Base-by-base conservation (phyloP, 2,113 vertebrate species). In the Ctenomys sociabilis region DNA sequence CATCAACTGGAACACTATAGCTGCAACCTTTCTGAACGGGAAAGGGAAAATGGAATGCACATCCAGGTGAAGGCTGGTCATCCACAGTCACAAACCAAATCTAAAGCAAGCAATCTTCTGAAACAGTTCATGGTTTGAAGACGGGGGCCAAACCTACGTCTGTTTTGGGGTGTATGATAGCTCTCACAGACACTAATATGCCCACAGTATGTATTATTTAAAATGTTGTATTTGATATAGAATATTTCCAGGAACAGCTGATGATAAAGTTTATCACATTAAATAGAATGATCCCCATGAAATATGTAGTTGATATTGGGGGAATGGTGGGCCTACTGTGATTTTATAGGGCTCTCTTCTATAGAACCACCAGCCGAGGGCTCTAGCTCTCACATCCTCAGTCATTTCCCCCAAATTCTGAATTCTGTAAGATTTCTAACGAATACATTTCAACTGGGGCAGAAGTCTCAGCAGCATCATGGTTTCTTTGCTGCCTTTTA, bases 401-500 rank as follows among this genome's bases (percentile, higher is more conserved):
- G 85, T 22, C 30, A 84, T 94, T 95, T 94, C 12, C 57, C 57
- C 93, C 24, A 82, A 64, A 4, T 21, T 96, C 92, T 57, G 90
- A 14, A 3, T 92, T 94, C 90, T 88, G 59, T 30, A 85, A 2
- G 0, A 90, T 96, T 61, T 97, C 45, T 80, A 77, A 97, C 88
- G 66, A 97, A 70, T 90, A 90, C 84, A 57, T 98, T 89, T 91
- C 80, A 85, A 89, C n/a, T 72, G 43, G 90, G 21, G 77, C 82
- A 83, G 88, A 73, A 95, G 17, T 61, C 68, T 90, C 63, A 80
- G 57, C 35, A 24, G 64, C 0, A 0, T 93, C 93, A 91, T 94
- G 82, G 28, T 12, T 96, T 97, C 84, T 91, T 43, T 78, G 70
- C 70, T 4, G 40, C 85, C 94, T 85, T 95, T 96, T 93, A 95